Base-by-base conservation (phyloP, 2,888 invertebrate species). In the Stenichneumon culpator region DNA sequence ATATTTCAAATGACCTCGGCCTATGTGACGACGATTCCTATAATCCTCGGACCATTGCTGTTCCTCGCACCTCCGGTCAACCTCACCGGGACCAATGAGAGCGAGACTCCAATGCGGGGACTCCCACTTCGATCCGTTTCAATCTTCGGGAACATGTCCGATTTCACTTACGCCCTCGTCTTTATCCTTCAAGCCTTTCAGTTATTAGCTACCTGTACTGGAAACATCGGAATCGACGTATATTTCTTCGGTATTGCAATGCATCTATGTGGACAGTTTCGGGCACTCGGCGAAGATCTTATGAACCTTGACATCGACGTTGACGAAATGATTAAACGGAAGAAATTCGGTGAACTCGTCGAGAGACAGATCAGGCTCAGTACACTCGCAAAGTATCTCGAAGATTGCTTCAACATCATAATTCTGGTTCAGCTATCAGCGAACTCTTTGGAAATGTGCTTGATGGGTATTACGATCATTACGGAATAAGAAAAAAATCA, bases 211-310 rank as follows among this genome's bases (percentile, higher is more conserved):
- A 79, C 81, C 2, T 85, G 83, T 25, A 82, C 86, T 1, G 85
- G 72, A 16, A 82, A 87, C 28, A 79, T 87, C n/a, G 87, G 86
- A 14, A 82, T 54, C 22, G 85, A 85, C 47, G 68, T 82, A 32
- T 85, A 79, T 7, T 85, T 85, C 47, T 85, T 85, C 50, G 82
- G 87, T 2, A 74, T 87, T 63, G 69, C 69, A 9, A 73, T 87
- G 83, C 86, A 87, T 73, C 60, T 87, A 3, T 87, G 83, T 28
- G 86, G 87, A 16, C 87, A 87, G 19, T 83, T 87, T 39, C 54
- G 77, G 14, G 9, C 83, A 16, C 83, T 87, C 19, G 68, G 70
- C 19, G 44, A 57, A 3, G 78, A 84, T 14, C 60, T 87, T 2
- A 67, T 84, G 72, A 47, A 54, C 47, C 72, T 87, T 3, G 57